Base-by-base conservation (phyloP, 2,888 invertebrate species). In the Plebejus melissa region DNA sequence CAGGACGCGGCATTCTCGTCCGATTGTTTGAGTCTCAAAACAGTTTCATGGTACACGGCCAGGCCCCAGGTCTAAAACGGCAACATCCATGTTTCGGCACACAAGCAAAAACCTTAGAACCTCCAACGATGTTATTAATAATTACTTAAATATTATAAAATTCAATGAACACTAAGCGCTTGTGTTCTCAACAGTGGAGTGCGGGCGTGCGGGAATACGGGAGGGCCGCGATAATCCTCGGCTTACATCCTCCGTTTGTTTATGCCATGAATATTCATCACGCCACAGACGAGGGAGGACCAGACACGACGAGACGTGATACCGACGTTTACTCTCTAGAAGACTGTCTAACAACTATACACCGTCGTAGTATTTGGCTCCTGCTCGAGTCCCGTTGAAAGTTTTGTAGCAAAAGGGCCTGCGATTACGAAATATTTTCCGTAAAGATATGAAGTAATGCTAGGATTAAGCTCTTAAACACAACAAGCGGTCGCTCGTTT, bases 81-180 rank as follows among this genome's bases (percentile, higher is more conserved):
- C 9, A 41, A 41, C 41, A 41, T 41, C 1, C 16, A 54, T n/a
- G n/a, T 54, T 54, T 54, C 13, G 58, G 58, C 58, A 54, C 5
- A 54, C 58, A 7, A n/a, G 58, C 22, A n/a, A 16, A 4, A 54
- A 0, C 54, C 54, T n/a, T 13, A 0, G 16, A 54, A 5, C 1
- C 54, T 54, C 4, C 54, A 54, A 54, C n/a, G 5, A 58, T 6
- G 28, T 60, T 58, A 28, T 3, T 32, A 65, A 32, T 65, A 65
- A 65, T 65, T 65, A 65, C 32, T 65, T 28, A 60, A 60, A 60
- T 60, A 65, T 65, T 65, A 65, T 65, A 65, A 65, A 65, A 65
- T 36, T 32, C 65, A 65, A 65, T 65, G 65, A 65, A 36, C 32
- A 65, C 5, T 65, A 13, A 32, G 16, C 65, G 32, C 5, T 5